Conservation (phyloP, 2,113 vertebrate species). For the Psephotus haematonotus region DNA sequence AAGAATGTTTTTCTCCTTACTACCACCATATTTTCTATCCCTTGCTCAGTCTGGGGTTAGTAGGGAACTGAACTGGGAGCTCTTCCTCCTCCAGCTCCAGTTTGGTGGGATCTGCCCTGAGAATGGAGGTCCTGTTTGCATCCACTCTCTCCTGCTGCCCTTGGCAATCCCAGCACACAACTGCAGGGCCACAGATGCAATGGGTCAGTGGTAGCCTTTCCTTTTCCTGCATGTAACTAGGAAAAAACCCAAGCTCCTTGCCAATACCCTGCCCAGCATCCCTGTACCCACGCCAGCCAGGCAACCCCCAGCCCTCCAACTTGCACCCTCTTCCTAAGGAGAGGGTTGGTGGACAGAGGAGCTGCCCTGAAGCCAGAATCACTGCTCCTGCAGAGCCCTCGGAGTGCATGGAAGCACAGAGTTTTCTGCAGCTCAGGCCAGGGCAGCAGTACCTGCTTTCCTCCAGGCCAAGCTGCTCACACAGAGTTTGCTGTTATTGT, state of each 20-base stretch:
- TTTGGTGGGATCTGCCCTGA: neutral
- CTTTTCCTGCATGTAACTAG: fast-evolving
- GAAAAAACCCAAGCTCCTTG: neutral
- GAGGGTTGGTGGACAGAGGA: neutral
- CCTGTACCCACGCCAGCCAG: neutral
- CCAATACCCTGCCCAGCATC: neutral
- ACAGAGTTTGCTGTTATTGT: neutral
- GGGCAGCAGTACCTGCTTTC: neutral
- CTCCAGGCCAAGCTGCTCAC: neutral
- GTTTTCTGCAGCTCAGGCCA: neutral
- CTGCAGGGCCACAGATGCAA: neutral
- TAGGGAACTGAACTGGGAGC: neutral
- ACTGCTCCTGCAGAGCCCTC: neutral
- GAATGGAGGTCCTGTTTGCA: neutral
- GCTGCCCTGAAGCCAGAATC: neutral
- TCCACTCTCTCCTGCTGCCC: neutral
- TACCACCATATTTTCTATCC: neutral
- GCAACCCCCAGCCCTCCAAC: neutral
- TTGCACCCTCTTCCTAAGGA: neutral
- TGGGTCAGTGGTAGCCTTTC: neutral
- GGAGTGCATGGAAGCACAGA: fast-evolving
- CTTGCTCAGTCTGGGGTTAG: neutral
- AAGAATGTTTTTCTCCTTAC: neutral
- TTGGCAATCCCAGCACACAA: fast-evolving
- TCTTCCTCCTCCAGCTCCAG: neutral